Base-by-base conservation (phyloP, 2,113 vertebrate genomes). In the Ailurus styani region DNA sequence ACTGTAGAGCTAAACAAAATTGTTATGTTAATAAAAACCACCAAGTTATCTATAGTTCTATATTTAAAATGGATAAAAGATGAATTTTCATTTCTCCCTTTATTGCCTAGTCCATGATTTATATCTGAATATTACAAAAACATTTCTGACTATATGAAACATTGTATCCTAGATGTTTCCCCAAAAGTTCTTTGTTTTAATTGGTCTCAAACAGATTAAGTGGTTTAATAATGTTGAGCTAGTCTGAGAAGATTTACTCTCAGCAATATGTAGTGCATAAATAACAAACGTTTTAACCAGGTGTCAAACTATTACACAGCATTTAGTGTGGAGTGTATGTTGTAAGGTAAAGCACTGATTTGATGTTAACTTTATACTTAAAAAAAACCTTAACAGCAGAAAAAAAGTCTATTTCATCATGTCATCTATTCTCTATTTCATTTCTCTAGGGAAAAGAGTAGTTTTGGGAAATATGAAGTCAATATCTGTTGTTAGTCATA, bases 211-310 rank as follows among this genome's bases (percentile, higher is more conserved):
- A 57, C 52, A 97, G 77, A 96, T 96, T 96, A 95, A 91, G 34
- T 94, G 37, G 66, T 95, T 97, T 98, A 97, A 97, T 98, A 96
- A 85, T 85, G 29, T 85, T 84, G 70, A 96, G 95, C 34, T 66
- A 86, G 45, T 89, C 64, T 83, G 72, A 94, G 91, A 90, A 62
- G 11, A 96, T 94, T 97, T 45, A 83, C 2, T 96, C 21, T 70
- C 3, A 55, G 11, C 31, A 93, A 81, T 45, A 89, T 34, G 23
- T 34, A 90, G 29, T 66, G 12, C 20, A 82, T 90, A 95, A 85
- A 91, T 83, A 96, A 90, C 7, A 90, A 87, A 91, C 7, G 40
- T 78, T 94, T 95, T 97, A 90, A 98, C 50, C 90, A 94, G 57
- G 15, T 55, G 11, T 78, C 50, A 96, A 20, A 78, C 25, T 52